These are phyloP conservation scores for Protobothrops flavoviridis DNA, from an alignment of 2,113 vertebrate genomes.

Conservation along the genomic window DNA sequence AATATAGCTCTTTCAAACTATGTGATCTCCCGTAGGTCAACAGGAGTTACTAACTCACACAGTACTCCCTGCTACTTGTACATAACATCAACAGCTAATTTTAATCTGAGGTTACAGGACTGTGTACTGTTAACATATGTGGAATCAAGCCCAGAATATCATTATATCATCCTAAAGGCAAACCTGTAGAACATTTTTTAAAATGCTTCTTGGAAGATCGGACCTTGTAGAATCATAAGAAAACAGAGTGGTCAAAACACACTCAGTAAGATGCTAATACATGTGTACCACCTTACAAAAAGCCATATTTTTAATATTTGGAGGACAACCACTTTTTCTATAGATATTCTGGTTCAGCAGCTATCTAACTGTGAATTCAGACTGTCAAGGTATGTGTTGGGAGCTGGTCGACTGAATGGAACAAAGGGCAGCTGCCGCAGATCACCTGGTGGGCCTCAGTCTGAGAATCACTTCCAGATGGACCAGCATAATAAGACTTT, in stretches of 20 bases:
- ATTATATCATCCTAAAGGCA: neutral
- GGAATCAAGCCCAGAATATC: neutral
- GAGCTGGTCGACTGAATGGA: neutral
- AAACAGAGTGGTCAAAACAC: neutral
- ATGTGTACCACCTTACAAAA: neutral
- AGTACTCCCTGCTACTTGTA: neutral
- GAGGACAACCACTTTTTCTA: neutral
- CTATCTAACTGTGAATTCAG: neutral
- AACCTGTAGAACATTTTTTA: neutral
- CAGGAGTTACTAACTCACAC: neutral
- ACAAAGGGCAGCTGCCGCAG: neutral
- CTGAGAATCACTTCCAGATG: neutral
- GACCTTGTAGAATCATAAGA: neutral
- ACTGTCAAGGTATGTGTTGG: neutral
- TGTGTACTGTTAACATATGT: neutral
- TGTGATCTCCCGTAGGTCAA: too few relatives aligned
- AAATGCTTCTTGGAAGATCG: neutral
- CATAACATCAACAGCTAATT: neutral
- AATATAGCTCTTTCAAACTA: too few relatives aligned
- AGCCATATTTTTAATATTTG: neutral
- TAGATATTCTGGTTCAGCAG: neutral
- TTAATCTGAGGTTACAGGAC: neutral
- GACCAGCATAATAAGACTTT: neutral
- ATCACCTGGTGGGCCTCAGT: neutral
- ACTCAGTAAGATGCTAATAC: neutral